These are phyloP conservation scores for Parasteatoda tepidariorum DNA, from an alignment of 1,140 invertebrate species.

Conservation along the genomic window DNA sequence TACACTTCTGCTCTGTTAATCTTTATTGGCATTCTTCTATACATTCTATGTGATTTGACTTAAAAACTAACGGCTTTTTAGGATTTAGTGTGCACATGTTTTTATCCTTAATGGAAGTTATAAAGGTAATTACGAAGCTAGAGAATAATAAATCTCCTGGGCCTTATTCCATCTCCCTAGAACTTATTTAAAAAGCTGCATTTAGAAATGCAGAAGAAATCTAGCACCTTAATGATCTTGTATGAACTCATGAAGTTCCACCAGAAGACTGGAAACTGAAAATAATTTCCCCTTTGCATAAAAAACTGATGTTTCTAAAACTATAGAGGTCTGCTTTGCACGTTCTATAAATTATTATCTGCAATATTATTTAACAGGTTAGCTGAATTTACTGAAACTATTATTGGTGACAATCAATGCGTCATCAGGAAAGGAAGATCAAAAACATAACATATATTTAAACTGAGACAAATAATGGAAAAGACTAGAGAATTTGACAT, in stretches of 20 bases:
- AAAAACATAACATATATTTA: not conserved
- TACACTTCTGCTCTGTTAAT: no score
- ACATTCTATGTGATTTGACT: no score
- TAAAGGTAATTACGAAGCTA: not conserved
- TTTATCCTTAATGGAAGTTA: not conserved
- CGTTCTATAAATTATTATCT: not conserved
- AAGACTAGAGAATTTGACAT: slow-evolving; percentile 9
- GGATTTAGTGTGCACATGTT: no score
- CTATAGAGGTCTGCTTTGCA: not conserved
- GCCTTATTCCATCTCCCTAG: not conserved
- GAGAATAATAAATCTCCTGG: not conserved
- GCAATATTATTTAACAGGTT: not conserved
- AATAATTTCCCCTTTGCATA: not conserved
- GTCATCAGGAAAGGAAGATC: not conserved
- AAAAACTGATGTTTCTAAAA: not conserved
- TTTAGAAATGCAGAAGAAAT: not conserved
- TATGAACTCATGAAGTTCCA: not conserved
- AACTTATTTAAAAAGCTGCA: not conserved
- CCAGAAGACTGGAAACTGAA: not conserved
- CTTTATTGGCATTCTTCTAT: no score
- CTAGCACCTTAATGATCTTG: not conserved
- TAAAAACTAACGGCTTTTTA: no score
- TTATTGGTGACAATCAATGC: not conserved
- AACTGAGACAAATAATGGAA: not conserved
- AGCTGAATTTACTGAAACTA: not conserved